Evolutionary conservation across 1,140 invertebrate genomes (phyloP).

Genomic region (Probaryconus sp.): DNA sequence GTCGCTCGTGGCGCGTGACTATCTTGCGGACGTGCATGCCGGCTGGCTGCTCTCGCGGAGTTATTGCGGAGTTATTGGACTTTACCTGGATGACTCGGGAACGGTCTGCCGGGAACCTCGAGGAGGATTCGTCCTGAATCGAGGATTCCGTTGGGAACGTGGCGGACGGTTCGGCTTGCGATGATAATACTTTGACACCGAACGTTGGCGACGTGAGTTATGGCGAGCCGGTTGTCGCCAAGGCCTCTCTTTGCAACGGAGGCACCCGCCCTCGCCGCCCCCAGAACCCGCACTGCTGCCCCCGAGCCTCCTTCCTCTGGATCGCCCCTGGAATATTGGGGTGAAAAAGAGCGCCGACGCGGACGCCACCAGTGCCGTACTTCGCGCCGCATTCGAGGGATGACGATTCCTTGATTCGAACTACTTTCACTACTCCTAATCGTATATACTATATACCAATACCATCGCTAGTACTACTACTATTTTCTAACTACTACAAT

Average conservation of each 20-base stretch:
- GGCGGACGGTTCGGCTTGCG: too few relatives aligned
- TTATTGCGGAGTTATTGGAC: slow-evolving; percentile 61
- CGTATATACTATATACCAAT: too few relatives aligned
- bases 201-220: slow-evolving; percentile 26
- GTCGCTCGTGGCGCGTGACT: slow-evolving; percentile 23
- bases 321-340: slow-evolving; percentile 55
- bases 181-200: slow-evolving; percentile 33
- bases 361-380: slow-evolving; percentile 13
- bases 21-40: slow-evolving; percentile 17
- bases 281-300: slow-evolving; percentile 76
- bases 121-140: slow-evolving; percentile 57
- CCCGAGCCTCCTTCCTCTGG: slow-evolving; percentile 62
- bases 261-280: slow-evolving; percentile 76
- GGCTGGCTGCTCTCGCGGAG: slow-evolving; percentile 37
- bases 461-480: too few relatives aligned
- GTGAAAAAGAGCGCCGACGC: slow-evolving; percentile 58
- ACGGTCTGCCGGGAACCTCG: slow-evolving; percentile 62
- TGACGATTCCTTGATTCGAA: too few relatives aligned
- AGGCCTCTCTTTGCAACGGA: slow-evolving; percentile 64
- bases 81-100: slow-evolving; percentile 71
- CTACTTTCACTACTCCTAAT: too few relatives aligned
- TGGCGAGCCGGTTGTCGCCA: slow-evolving; percentile 63
- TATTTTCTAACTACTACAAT: too few relatives aligned
- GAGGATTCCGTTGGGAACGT: slow-evolving; percentile 3
- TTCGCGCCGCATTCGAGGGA: slow-evolving; percentile 10